Base-by-base conservation (phyloP, 2,888 invertebrate genomes). In the Hecatera dysodea region DNA sequence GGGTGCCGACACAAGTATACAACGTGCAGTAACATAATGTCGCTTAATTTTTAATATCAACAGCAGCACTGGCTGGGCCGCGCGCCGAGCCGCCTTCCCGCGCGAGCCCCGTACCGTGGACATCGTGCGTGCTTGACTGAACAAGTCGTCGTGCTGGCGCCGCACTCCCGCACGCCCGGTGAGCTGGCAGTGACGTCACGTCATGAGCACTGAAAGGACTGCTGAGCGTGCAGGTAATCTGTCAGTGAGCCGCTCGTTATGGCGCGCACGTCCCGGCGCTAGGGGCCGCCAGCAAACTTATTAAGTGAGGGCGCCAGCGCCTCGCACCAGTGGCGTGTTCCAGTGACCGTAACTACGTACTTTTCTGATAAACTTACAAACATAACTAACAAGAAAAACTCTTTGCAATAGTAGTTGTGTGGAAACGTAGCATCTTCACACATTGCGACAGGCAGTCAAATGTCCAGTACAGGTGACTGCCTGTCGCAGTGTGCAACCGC, bases 221-320 rank as follows among this genome's bases (percentile, higher is more conserved):
- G 50, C 50, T 50, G 24, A 52, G 3, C 52, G 17, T 27, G 52
- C 24, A 27, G 56, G 66, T 72, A 62, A 66, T 66, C 62, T 46
- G 61, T 74, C 46, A 46, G 61, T 62, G 61, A 72, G 66, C 73
- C 57, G 17, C 61, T 72, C 29, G 46, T 72, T 74, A 74, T 74
- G 66, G 56, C 66, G 33, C 52, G 57, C 46, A 66, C 56, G 72
- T 52, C 17, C 29, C 46, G 27, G 24, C 36, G 53, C 12, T 59
- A 46, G 42, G 19, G 33, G 36, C 53, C 60, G 17, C 50, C 27
- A 4, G n/a, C 48, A 50, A 39, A 59, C 44, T 65, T 59, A 67
- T 33, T 52, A 53, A 53, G 57, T 52, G 39, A 60, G 33, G 50
- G 36, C 39, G 39, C 19, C 2, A 4, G 9, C 1, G 42, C 24